Base-by-base conservation (phyloP, 2,113 vertebrate species). In the Furnarius figulus region DNA sequence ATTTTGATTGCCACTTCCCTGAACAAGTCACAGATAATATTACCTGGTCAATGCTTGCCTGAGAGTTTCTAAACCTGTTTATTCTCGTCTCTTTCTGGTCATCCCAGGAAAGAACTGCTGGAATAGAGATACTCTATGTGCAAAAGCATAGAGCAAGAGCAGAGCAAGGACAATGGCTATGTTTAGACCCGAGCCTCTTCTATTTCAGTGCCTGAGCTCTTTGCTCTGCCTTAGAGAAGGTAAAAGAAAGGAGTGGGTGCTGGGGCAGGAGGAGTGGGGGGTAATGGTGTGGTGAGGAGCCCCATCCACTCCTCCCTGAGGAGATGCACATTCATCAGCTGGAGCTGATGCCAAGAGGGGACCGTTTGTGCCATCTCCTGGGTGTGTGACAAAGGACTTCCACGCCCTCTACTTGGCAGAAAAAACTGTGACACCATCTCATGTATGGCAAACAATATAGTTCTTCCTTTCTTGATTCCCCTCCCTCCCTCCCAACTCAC, bases 371-470 rank as follows among this genome's bases (percentile, higher is more conserved):
- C 53, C 20, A 5, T 50, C 58, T 92, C 23, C 50, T 39, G 17
- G 31, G 28, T 3, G 9, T 4, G 12, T 31, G 47, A 79, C 44
- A 85, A 87, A 44, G 81, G 35, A 85, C 30, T 40, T 63, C 56
- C 39, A 71, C 40, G 21, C 44, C 37, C n/a, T 63, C 66, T 72
- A 44, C 42, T 63, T 4, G 0, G 23, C 59, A 77, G 30, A 70
- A 89, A 72, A 84, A 50, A 63, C 40, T 4, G 3, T 56, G 68
- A 83, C 42, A 53, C 16, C 13, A 5, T 40, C 12, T 9, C 23
- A 50, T 49, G 81, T 12, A 17, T 0, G 0, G 14, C 68, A 70
- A 89, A 49, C 13, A 39, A 37, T 0, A 1, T 21, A 31, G 42
- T 13, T 84, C 85, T 77, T n/a, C 30, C 31, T 65, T 28, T 59